Percentiles rank a stretch among this genome's conserved stretches.
Evolutionary conservation across 2,113 vertebrate species (phyloP).

Genomic region (Tapirus terrestris): DNA sequence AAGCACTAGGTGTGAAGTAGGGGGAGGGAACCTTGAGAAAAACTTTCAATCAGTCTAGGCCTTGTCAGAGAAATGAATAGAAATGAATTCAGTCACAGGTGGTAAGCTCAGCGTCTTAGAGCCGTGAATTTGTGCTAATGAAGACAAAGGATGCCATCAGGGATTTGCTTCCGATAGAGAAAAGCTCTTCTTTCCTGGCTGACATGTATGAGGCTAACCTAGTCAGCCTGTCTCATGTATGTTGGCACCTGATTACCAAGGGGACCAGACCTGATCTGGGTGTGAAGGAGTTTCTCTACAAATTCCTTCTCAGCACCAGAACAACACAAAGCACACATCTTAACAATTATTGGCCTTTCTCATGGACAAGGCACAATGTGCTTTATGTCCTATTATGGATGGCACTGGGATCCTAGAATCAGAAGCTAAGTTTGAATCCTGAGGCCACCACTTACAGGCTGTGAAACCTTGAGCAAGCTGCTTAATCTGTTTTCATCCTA

Average conservation of each 20-base stretch:
- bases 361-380: neutral
- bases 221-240: neutral
- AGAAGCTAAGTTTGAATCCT: neutral
- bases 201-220: neutral
- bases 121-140: neutral
- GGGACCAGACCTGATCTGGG: neutral
- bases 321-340: neutral
- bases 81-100: neutral
- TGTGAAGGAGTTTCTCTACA: neutral
- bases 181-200: neutral
- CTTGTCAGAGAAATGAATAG: constrained; percentile 25
- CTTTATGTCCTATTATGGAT: neutral
- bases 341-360: neutral
- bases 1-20: neutral
- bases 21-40: neutral
- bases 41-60: neutral
- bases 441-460: neutral
- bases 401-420: neutral
- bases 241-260: neutral
- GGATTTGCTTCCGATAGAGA: neutral
- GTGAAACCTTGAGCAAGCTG: neutral
- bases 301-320: neutral
- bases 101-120: neutral
- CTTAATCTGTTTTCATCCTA: neutral
- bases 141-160: neutral